These are phyloP conservation scores for Zaprionus taronus DNA, from an alignment of 1,140 invertebrate species.

Conservation along the genomic window DNA sequence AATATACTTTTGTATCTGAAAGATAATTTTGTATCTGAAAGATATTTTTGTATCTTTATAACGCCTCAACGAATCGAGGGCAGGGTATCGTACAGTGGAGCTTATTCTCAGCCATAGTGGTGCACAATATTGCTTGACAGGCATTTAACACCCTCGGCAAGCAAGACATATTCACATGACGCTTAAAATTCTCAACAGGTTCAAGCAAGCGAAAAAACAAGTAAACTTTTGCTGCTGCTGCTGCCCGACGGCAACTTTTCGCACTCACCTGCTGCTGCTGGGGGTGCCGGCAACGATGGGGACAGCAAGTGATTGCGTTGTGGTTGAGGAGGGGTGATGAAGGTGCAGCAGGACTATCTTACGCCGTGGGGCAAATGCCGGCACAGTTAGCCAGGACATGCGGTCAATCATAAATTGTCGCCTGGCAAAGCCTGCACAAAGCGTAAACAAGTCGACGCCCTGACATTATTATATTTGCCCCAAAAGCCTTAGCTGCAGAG, in stretches of 20 bases:
- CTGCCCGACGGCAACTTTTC: background rate
- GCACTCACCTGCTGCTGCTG: background rate
- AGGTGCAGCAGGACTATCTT: constrained; percentile 1
- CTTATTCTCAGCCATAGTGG: no score
- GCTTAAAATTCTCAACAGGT: constrained; percentile 34
- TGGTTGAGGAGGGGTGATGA: background rate
- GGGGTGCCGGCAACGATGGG: background rate
- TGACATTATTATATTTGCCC: constrained; percentile 78
- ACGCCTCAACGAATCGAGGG: background rate
- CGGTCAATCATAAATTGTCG: constrained; percentile 78
- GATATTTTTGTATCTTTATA: background rate
- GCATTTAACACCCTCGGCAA: background rate
- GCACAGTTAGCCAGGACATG: constrained; percentile 39
- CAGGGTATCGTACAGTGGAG: background rate
- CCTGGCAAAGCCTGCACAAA: constrained; percentile 65
- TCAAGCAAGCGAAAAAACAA: constrained; percentile 6
- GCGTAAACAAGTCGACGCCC: constrained; percentile 77
- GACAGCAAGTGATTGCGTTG: background rate
- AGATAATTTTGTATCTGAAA: background rate
- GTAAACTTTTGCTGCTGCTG: background rate
- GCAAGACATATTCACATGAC: constrained; percentile 17
- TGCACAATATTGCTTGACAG: no score
- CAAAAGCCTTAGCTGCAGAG: constrained; percentile 33
- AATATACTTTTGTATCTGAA: background rate
- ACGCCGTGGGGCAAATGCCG: constrained; percentile 1